phyloP scores from a whole-genome alignment of 1,140 invertebrate species.

The Drosophila suzukii region DNA sequence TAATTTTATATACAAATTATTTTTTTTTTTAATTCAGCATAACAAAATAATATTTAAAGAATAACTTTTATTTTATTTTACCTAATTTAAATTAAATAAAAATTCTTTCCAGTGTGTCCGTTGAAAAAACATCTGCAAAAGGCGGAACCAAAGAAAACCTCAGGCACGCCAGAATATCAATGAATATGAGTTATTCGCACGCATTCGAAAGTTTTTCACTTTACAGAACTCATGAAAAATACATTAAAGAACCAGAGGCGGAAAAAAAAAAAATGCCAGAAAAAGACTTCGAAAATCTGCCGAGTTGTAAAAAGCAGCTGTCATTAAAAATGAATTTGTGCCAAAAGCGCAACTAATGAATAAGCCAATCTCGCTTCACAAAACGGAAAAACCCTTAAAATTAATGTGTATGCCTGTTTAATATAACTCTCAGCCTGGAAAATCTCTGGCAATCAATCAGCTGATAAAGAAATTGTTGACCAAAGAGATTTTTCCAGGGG shows the following conservation, averaged over 20 bases:
- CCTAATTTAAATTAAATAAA: background rate
- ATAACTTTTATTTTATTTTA: background rate
- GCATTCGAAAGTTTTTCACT: slow-evolving; percentile 72
- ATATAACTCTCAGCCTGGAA: slow-evolving; percentile 4
- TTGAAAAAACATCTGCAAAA: slow-evolving; percentile 27
- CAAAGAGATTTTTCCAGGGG: slow-evolving; percentile 41
- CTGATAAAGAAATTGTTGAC: slow-evolving; percentile 33
- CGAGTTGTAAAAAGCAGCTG: slow-evolving; percentile 49
- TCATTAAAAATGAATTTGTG: slow-evolving; percentile 81
- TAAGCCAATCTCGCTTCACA: slow-evolving; percentile 62
- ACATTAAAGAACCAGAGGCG: slow-evolving; percentile 67
- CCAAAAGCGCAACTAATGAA: slow-evolving; percentile 79
- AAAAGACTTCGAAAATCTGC: slow-evolving; percentile 23
- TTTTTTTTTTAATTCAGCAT: background rate
- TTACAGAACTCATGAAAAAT: slow-evolving; percentile 79
- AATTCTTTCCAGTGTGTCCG: slow-evolving; percentile 2
- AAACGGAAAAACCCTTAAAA: slow-evolving; percentile 8
- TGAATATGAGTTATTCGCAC: slow-evolving; percentile 80
- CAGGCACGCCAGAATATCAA: slow-evolving; percentile 65
- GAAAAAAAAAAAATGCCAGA: slow-evolving; percentile 13
- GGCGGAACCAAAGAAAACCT: slow-evolving; percentile 13
- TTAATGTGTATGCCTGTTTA: slow-evolving; percentile 21
- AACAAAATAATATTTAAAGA: background rate
- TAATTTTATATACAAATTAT: background rate
- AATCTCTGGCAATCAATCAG: slow-evolving; percentile 50